phyloP scores from a whole-genome alignment of 2,113 vertebrate genomes.

The Camarhynchus parvulus region DNA sequence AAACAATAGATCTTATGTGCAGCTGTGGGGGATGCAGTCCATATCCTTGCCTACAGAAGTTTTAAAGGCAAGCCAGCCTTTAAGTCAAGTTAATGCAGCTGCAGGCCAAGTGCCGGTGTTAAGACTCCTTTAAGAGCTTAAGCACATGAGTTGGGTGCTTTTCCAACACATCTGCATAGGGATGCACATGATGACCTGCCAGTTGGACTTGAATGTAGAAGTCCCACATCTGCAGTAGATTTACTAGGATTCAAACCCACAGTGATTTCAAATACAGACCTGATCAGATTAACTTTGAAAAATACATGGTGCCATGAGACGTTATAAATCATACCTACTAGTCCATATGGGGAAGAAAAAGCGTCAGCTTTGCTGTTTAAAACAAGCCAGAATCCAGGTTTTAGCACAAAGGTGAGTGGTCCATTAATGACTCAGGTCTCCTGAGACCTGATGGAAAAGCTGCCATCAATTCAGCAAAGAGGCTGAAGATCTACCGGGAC shows the following conservation, averaged over 20 bases:
- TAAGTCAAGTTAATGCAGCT: background rate
- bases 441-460: background rate
- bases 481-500: background rate
- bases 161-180: constrained; percentile 29
- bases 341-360: background rate
- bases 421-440: background rate
- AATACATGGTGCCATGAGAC: background rate
- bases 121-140: constrained; percentile 26
- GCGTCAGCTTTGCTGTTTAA: background rate
- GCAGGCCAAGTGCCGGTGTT: background rate
- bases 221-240: constrained; percentile 49
- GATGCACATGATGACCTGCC: constrained; percentile 37
- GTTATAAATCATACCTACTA: background rate
- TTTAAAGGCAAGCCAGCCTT: background rate
- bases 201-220: constrained; percentile 10
- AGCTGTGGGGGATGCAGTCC: background rate
- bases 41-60: background rate
- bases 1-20: background rate
- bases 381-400: background rate
- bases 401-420: background rate
- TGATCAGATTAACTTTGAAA: background rate
- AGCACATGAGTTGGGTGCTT: background rate
- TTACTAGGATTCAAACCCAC: background rate
- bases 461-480: background rate
- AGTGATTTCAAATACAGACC: background rate